Conservation (phyloP, 2,888 invertebrate species). For the Melolontha melolontha region DNA sequence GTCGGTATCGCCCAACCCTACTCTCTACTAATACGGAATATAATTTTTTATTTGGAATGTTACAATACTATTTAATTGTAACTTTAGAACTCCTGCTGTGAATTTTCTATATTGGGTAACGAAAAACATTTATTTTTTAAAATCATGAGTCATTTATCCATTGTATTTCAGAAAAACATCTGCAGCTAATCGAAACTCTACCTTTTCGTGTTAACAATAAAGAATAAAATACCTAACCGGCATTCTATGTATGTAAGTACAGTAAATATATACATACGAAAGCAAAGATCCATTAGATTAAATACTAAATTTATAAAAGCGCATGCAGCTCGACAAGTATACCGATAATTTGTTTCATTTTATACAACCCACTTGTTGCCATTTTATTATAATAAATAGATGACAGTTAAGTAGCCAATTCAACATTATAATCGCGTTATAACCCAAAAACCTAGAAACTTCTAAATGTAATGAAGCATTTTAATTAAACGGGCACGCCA, state of each 20-base stretch:
- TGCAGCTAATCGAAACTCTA: background rate
- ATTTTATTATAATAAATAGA: constrained; percentile 7
- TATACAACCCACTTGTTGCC: background rate
- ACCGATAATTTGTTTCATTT: too few relatives aligned
- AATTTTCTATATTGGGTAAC: constrained; percentile 6
- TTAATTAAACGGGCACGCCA: constrained; percentile 21
- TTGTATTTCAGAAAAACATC: constrained; percentile 12
- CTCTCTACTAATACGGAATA: background rate
- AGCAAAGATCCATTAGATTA: too few relatives aligned
- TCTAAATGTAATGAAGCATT: constrained; percentile 11
- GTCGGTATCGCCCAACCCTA: too few relatives aligned
- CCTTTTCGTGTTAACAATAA: too few relatives aligned
- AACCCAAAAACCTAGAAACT: constrained; percentile 29
- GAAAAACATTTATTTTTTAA: constrained; percentile 12
- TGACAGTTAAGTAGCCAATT: background rate
- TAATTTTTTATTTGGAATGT: too few relatives aligned
- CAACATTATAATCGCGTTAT: constrained; percentile 12
- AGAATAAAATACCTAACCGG: too few relatives aligned
- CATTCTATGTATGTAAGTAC: too few relatives aligned
- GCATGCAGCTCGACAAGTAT: too few relatives aligned
- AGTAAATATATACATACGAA: too few relatives aligned
- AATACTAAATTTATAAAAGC: too few relatives aligned
- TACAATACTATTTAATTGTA: too few relatives aligned
- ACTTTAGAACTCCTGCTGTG: too few relatives aligned
- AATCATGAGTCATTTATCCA: background rate